A percentile compares a stretch with the other conserved stretches of the same genome.
These are phyloP conservation scores for Setophaga kirtlandii DNA, from an alignment of 2,113 vertebrate genomes.

Conservation along the genomic window DNA sequence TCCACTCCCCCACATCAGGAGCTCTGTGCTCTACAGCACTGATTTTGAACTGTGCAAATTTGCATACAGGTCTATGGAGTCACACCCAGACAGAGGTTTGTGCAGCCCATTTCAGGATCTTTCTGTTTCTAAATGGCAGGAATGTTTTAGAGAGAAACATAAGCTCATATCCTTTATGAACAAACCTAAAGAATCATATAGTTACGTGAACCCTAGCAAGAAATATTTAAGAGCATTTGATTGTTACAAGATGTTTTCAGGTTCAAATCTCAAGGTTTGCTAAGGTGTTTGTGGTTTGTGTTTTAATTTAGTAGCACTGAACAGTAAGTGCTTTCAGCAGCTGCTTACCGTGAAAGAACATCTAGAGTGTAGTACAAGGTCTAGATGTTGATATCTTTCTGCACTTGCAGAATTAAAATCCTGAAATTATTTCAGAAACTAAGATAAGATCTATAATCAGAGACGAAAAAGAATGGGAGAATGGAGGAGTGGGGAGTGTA, in stretches of 20 bases:
- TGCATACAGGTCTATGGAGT: neutral
- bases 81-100: neutral
- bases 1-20: neutral
- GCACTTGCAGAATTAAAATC: neutral
- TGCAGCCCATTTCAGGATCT: neutral
- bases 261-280: neutral
- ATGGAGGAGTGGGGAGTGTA: neutral
- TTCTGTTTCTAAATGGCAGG: neutral
- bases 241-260: neutral
- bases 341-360: neutral
- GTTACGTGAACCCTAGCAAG: neutral
- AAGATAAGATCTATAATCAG: neutral
- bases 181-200: neutral
- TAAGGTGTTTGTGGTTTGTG: neutral
- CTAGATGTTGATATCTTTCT: neutral
- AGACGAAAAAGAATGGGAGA: neutral
- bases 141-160: neutral
- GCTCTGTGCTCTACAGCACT: neutral
- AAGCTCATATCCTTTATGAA: neutral
- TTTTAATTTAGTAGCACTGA: constrained; percentile 2
- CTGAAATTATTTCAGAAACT: neutral
- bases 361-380: neutral
- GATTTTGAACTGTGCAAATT: neutral
- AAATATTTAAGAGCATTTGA: neutral
- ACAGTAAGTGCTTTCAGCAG: neutral